Evolutionary conservation across 2,888 invertebrate genomes (phyloP).

Genomic region (Neuroscelio doddi): DNA sequence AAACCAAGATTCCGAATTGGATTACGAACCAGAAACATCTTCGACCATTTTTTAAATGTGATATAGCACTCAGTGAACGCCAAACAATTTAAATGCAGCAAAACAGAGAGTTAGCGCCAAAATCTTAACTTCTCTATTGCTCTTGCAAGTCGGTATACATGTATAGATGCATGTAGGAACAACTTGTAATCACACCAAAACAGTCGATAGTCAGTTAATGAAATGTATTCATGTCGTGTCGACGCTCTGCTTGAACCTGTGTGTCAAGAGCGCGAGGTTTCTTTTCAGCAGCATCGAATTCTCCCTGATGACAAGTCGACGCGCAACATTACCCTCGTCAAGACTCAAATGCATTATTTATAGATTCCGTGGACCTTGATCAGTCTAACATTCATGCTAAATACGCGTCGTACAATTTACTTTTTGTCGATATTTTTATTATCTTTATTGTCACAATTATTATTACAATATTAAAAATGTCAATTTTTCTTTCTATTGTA

Average conservation of each 20-base stretch:
- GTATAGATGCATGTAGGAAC: constrained; percentile 23
- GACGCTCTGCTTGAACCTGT: constrained; percentile 41
- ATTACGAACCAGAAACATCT: neutral
- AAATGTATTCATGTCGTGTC: constrained; percentile 31
- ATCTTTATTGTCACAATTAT: too few relatives aligned
- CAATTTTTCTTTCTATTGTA: too few relatives aligned
- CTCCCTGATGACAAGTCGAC: constrained; percentile 14
- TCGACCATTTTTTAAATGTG: constrained; percentile 10
- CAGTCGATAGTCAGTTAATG: constrained; percentile 24
- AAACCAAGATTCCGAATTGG: neutral
- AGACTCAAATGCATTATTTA: constrained; percentile 43
- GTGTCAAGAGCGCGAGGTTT: constrained; percentile 38
- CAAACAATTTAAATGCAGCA: constrained; percentile 1
- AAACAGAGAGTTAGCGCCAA: constrained; percentile 2
- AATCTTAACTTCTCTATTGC: constrained; percentile 12
- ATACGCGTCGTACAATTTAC: constrained; percentile 20
- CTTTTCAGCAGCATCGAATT: constrained; percentile 26
- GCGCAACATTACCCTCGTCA: constrained; percentile 32
- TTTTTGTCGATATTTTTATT: constrained; percentile 9
- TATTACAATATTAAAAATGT: too few relatives aligned
- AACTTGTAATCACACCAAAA: constrained; percentile 28
- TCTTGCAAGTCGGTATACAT: constrained; percentile 13
- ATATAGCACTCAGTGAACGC: constrained; percentile 10
- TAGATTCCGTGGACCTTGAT: constrained; percentile 45
- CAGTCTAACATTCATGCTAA: constrained; percentile 9